phyloP scores from a whole-genome alignment of 2,797 vertebrate genomes.

The Sebastolobus alascanus region DNA sequence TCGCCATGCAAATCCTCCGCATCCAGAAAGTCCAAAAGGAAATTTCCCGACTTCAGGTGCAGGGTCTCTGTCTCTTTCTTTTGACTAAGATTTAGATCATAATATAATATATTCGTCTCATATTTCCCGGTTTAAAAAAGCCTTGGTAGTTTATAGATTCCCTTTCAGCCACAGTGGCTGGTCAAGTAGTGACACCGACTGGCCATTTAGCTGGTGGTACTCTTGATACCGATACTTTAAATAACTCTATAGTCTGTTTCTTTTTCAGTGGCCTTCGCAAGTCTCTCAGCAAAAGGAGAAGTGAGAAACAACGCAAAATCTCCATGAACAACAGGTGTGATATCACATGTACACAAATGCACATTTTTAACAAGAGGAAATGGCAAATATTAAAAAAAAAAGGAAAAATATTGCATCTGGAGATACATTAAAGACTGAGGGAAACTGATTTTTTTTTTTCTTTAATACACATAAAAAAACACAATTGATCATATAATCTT shows the following conservation, averaged over 20 bases:
- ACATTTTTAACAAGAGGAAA: too few relatives aligned
- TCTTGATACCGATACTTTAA: background rate
- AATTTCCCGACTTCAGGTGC: conserved; percentile 93
- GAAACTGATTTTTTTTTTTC: too few relatives aligned
- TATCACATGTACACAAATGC: background rate
- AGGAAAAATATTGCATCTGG: background rate
- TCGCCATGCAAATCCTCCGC: conserved; percentile 77
- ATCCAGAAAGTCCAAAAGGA: conserved; percentile 87
- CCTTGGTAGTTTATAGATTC: background rate
- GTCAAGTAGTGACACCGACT: background rate
- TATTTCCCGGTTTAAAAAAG: background rate
- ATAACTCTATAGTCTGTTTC: background rate
- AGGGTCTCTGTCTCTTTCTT: background rate
- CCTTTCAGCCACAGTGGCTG: background rate
- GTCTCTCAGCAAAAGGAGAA: conserved; percentile 90
- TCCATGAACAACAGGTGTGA: conserved; percentile 88
- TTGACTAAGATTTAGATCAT: background rate
- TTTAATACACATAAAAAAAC: background rate
- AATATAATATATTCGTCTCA: background rate
- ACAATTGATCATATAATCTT: background rate
- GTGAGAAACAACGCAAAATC: conserved; percentile 83
- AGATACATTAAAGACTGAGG: too few relatives aligned
- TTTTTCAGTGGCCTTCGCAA: conserved; percentile 89
- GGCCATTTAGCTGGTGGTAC: background rate
- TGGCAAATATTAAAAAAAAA: background rate